Evolutionary conservation across 2,113 vertebrate species (phyloP).

Genomic region (Cynopterus brachyotis): DNA sequence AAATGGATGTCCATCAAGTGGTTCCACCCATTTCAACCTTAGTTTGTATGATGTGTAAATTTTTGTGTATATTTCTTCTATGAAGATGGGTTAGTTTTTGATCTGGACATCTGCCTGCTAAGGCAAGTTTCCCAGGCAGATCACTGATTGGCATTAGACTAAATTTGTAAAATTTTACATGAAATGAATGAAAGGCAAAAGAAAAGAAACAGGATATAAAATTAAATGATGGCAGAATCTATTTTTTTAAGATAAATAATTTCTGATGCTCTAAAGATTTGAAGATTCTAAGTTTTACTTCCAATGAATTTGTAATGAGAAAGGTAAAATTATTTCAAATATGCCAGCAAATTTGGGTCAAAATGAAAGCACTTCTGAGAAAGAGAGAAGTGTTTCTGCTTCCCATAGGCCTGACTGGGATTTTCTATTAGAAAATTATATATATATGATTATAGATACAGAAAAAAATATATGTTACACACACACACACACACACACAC

Average conservation of each 20-base stretch:
- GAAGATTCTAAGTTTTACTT: constrained; percentile 54
- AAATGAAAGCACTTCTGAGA: constrained; percentile 61
- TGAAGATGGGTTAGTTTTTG: constrained; percentile 53
- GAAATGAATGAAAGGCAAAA: constrained; percentile 62
- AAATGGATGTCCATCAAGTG: constrained; percentile 48
- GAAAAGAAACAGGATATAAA: constrained; percentile 47
- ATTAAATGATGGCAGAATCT: constrained; percentile 53
- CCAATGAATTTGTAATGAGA: constrained; percentile 59
- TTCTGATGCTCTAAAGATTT: constrained; percentile 43
- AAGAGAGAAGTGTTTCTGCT: background rate
- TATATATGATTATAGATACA: background rate
- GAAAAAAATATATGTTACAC: background rate
- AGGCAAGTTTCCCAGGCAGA: constrained; percentile 69
- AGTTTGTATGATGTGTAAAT: constrained; percentile 58
- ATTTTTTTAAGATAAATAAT: constrained; percentile 53
- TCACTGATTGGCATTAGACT: constrained; percentile 48
- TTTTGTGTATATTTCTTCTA: constrained; percentile 46
- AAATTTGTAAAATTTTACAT: constrained; percentile 63
- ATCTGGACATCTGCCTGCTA: constrained; percentile 58
- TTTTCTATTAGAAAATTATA: background rate
- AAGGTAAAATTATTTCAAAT: constrained; percentile 65
- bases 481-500: background rate
- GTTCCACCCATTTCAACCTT: constrained; percentile 58
- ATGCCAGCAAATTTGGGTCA: constrained; percentile 75
- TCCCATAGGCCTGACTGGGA: background rate